phyloP scores from a whole-genome alignment of 2,113 vertebrate species.

The Cephalopholis sonnerati region DNA sequence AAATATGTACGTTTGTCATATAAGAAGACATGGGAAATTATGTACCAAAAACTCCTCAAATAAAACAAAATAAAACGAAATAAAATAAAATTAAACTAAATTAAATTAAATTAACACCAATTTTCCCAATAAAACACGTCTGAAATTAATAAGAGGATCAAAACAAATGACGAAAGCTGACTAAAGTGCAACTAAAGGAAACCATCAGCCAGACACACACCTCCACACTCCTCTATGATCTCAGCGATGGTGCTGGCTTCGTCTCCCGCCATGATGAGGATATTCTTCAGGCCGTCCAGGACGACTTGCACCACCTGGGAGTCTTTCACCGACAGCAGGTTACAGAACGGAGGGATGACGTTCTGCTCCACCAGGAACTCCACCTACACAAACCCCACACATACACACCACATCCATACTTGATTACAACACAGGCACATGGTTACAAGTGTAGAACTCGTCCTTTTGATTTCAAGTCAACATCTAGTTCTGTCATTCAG shows the following conservation, averaged over 20 bases:
- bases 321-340: conserved; percentile 96
- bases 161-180: background rate
- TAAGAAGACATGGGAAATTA: background rate
- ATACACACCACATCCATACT: conserved; percentile 76
- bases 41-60: too few species aligned
- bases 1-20: background rate
- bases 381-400: conserved; percentile 88
- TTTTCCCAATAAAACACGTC: background rate
- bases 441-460: conserved; percentile 47
- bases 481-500: background rate
- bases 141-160: too few species aligned
- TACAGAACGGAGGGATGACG: conserved; percentile 98
- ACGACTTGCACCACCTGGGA: conserved; percentile 99
- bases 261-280: conserved; percentile 98
- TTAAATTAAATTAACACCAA: too few species aligned
- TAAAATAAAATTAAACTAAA: too few species aligned
- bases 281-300: conserved; percentile 98
- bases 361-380: conserved; percentile 98
- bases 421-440: conserved; percentile 68
- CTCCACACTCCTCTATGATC: conserved; percentile 99
- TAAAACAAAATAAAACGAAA: background rate
- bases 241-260: conserved; percentile 98
- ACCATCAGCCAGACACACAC: conserved; percentile 70
- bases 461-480: background rate
- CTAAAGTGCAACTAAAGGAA: background rate